Conservation (phyloP, 2,113 vertebrate species). For the Rhadina sibilatrix region DNA sequence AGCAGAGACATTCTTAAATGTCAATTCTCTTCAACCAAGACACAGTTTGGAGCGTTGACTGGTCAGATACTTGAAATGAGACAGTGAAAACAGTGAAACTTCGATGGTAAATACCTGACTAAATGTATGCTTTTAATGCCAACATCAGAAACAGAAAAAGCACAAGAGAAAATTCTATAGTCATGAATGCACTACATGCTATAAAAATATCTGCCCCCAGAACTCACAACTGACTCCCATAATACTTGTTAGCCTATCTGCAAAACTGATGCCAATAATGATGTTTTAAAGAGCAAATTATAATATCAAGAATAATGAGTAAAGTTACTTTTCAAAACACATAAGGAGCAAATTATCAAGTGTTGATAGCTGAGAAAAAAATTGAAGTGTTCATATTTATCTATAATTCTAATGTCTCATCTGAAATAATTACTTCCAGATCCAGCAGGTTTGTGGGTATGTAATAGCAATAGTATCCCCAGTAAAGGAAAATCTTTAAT, state of each 20-base stretch:
- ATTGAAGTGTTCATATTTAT: not conserved
- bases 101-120: not conserved
- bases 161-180: not conserved
- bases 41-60: not conserved
- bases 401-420: not conserved
- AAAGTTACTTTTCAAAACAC: not conserved
- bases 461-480: not conserved
- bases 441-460: not conserved
- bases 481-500: not conserved
- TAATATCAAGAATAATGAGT: not conserved
- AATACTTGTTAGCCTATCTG: not conserved
- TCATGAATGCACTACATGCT: not conserved
- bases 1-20: not conserved
- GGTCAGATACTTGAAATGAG: not conserved
- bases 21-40: not conserved
- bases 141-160: not conserved
- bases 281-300: not conserved
- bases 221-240: not conserved
- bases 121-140: not conserved
- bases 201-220: not conserved
- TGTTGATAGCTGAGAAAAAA: not conserved
- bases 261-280: not conserved
- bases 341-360: not conserved
- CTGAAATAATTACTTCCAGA: slow-evolving; percentile 40
- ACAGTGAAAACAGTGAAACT: not conserved